Conservation (phyloP, 2,113 vertebrate species). For the Plotosus lineatus region DNA sequence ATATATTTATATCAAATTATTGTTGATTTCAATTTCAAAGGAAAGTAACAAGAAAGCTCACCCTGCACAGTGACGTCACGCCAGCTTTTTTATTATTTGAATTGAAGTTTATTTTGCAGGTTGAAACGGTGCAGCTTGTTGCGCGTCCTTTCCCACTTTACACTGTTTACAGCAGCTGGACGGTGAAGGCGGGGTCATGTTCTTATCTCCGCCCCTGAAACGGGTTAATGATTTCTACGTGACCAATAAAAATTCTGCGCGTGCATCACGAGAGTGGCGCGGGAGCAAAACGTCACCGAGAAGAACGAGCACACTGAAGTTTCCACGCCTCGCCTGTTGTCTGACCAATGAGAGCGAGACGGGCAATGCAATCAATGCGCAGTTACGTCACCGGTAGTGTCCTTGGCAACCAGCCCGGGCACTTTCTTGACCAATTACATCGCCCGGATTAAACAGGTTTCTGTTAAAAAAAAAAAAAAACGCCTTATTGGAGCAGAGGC, state of each 20-base stretch:
- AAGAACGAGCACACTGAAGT: neutral
- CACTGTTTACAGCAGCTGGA: neutral
- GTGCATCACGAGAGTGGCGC: constrained; percentile 65
- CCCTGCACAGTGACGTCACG: neutral
- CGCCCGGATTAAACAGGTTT: neutral
- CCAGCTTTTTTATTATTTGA: neutral
- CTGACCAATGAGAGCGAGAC: constrained; percentile 2
- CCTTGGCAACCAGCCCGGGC: neutral
- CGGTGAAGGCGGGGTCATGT: neutral
- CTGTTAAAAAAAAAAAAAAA: neutral
- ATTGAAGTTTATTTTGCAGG: neutral
- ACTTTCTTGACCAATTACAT: neutral
- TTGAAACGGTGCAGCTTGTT: neutral
- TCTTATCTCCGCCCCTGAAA: constrained; percentile 50
- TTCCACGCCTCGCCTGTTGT: constrained; percentile 7
- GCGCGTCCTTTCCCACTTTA: constrained; percentile 3
- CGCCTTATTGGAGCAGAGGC: neutral
- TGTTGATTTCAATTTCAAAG: neutral
- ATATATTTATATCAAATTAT: neutral
- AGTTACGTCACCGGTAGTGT: neutral
- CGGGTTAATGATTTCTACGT: neutral
- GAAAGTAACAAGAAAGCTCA: neutral
- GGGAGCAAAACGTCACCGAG: constrained; percentile 25
- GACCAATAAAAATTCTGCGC: constrained; percentile 62
- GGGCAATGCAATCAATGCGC: neutral